Conservation (phyloP, 2,113 vertebrate species). For the Perca flavescens region DNA sequence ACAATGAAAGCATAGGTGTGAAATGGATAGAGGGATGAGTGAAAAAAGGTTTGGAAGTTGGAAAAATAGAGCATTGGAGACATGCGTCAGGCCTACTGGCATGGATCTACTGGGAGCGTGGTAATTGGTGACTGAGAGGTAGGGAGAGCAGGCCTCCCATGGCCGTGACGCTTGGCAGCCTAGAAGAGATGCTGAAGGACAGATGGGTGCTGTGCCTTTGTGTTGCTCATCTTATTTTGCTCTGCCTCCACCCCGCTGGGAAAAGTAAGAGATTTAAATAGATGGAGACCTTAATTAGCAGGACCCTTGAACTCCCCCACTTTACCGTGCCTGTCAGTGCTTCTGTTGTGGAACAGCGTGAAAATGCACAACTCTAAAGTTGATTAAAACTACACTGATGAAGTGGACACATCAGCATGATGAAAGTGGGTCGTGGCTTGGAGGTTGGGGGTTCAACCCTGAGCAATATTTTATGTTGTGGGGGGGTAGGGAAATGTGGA, state of each 20-base stretch:
- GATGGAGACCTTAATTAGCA: slow-evolving; percentile 84
- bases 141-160: slow-evolving; percentile 65
- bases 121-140: slow-evolving; percentile 67
- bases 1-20: slow-evolving; percentile 11
- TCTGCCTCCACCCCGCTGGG: slow-evolving; percentile 63
- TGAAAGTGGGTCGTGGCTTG: not conserved
- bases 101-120: slow-evolving; percentile 60
- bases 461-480: not conserved
- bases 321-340: slow-evolving; percentile 66
- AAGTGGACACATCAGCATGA: slow-evolving; percentile 57
- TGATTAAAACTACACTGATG: slow-evolving; percentile 70
- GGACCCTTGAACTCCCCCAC: slow-evolving; percentile 80
- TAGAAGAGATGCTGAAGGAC: slow-evolving; percentile 80
- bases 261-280: slow-evolving; percentile 81
- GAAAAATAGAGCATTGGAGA: slow-evolving; percentile 47
- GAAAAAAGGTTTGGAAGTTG: not conserved
- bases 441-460: slow-evolving; percentile 16
- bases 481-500: not conserved
- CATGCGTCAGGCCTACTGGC: slow-evolving; percentile 28
- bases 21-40: slow-evolving; percentile 1
- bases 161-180: slow-evolving; percentile 63
- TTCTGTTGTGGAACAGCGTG: slow-evolving; percentile 55
- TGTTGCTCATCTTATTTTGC: slow-evolving; percentile 75
- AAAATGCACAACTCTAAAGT: slow-evolving; percentile 64
- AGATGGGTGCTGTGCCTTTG: slow-evolving; percentile 75